Conservation (phyloP, 2,888 invertebrate genomes). For the Macrostomum cliftonense region DNA sequence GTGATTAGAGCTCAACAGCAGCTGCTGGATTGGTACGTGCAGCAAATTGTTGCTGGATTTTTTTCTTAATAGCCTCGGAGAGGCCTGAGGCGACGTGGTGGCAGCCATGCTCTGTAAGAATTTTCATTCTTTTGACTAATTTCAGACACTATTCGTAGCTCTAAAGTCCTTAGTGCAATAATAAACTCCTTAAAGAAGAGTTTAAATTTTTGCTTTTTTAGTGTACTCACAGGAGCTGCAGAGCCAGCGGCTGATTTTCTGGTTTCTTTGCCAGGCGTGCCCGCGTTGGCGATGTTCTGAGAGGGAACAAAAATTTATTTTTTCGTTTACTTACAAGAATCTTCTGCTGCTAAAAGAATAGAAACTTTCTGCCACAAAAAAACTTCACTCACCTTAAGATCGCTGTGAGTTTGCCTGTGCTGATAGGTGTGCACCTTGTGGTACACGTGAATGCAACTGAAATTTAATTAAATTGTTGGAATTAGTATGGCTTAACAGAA, state of each 20-base stretch:
- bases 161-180: no score
- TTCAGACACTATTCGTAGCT: no score
- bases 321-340: no score
- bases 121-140: no score
- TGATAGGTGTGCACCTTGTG: constrained; percentile 33
- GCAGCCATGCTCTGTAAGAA: no score
- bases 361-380: no score
- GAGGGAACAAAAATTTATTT: background rate
- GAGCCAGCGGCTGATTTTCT: background rate
- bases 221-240: no score
- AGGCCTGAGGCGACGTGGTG: no score
- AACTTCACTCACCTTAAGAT: constrained; percentile 18
- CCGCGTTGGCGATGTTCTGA: background rate
- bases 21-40: background rate
- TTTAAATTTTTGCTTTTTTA: no score
- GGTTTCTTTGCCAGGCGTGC: background rate
- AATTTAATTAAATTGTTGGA: constrained; percentile 6
- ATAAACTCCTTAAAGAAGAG: no score
- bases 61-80: background rate
- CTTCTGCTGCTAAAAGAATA: no score
- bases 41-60: constrained; percentile 4
- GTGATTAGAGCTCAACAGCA: background rate
- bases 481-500: no score
- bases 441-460: constrained; percentile 32
- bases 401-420: constrained; percentile 24